Conservation (phyloP, 2,113 vertebrate genomes). For the Platichthys flesus region DNA sequence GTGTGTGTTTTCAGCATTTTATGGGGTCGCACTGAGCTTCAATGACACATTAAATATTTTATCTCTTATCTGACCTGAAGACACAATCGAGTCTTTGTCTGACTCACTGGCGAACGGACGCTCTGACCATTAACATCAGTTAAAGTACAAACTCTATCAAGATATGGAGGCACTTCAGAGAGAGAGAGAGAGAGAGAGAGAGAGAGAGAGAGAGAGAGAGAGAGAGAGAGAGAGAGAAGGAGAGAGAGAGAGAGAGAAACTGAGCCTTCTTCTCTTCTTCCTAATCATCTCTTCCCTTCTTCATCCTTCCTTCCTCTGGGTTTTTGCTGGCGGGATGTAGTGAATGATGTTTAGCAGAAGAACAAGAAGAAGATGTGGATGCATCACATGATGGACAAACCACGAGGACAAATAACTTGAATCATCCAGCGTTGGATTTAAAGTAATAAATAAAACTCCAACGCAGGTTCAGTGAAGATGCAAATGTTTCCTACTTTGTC, state of each 20-base stretch:
- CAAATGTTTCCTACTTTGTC: too few species aligned
- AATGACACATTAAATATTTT: background rate
- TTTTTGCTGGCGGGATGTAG: too few species aligned
- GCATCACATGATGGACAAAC: too few species aligned
- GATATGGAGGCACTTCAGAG: background rate
- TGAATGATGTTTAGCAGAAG: too few species aligned
- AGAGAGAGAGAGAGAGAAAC: background rate
- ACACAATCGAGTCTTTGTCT: too few species aligned
- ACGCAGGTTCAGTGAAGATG: too few species aligned
- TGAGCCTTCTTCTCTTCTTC: background rate
- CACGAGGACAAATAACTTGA: too few species aligned
- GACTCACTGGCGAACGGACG: background rate
- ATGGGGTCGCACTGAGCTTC: background rate
- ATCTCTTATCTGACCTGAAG: background rate
- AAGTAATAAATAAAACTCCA: too few species aligned
- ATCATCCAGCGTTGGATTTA: too few species aligned
- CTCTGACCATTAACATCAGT: background rate
- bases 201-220: background rate
- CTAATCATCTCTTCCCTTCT: background rate
- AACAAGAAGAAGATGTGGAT: too few species aligned
- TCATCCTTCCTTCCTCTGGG: background rate
- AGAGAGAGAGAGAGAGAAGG: background rate
- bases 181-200: background rate
- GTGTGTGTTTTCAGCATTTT: background rate
- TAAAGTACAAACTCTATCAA: slow-evolving; percentile 1